Conservation (phyloP, 2,797 vertebrate genomes). For the Amphiprion clarkii region DNA sequence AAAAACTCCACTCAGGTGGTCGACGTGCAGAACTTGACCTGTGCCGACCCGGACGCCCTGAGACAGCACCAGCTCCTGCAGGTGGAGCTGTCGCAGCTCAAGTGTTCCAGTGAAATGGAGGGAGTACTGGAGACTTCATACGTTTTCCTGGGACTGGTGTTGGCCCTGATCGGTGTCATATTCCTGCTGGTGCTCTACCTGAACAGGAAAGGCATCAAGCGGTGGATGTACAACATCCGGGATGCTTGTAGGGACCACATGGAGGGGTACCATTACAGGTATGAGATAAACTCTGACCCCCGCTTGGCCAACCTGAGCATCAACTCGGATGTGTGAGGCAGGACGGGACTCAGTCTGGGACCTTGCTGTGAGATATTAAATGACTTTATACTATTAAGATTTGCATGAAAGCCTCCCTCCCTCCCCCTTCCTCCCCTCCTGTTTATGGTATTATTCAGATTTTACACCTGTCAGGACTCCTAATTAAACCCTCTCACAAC, state of each 20-base stretch:
- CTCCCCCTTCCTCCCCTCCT: constrained; percentile 23
- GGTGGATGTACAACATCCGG: constrained; percentile 97
- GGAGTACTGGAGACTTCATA: constrained; percentile 95
- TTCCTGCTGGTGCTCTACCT: constrained; percentile 98
- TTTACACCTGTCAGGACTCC: constrained; percentile 46
- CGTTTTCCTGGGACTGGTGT: constrained; percentile 95
- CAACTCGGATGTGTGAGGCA: constrained; percentile 93
- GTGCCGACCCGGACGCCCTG: constrained; percentile 84
- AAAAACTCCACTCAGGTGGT: constrained; percentile 84
- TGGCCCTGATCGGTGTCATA: constrained; percentile 97
- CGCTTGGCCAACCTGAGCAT: constrained; percentile 95
- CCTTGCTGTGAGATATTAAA: constrained; percentile 46
- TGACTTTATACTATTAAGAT: constrained; percentile 71
- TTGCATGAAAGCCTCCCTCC: constrained; percentile 89
- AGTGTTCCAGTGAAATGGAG: constrained; percentile 76
- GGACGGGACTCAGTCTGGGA: constrained; percentile 35
- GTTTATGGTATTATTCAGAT: constrained; percentile 46
- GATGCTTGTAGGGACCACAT: constrained; percentile 99
- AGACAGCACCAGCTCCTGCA: constrained; percentile 81
- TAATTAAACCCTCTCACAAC: constrained; percentile 38
- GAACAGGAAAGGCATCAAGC: constrained; percentile 98
- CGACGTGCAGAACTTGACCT: constrained; percentile 84
- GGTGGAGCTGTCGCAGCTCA: constrained; percentile 81
- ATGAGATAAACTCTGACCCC: constrained; percentile 96
- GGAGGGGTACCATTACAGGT: constrained; percentile 99